phyloP scores from a whole-genome alignment of 30 jellyfish, hydroid and myxozoan species.

The Hydractinia symbiolongicarpus region DNA sequence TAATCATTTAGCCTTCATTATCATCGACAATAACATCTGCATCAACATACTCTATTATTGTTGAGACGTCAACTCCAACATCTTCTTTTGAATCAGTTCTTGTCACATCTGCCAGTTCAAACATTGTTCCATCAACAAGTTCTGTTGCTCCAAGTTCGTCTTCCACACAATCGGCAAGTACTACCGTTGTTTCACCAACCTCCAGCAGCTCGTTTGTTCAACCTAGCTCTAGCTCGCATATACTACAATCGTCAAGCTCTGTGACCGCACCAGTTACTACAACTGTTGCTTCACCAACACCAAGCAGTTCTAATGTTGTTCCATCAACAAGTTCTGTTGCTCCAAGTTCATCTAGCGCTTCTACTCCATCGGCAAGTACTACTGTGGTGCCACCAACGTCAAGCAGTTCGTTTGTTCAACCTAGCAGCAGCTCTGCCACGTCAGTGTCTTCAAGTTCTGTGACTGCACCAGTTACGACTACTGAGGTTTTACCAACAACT shows the following conservation, averaged over 20 bases:
- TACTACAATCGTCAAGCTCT: background rate
- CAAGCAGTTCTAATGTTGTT: background rate
- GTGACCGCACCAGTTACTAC: background rate
- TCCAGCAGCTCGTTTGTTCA: background rate
- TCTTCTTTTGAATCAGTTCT: background rate
- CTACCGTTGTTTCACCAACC: background rate
- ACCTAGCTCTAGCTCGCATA: background rate
- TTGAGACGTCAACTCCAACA: too few species aligned
- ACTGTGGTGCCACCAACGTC: conserved; percentile 19
- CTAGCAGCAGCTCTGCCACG: background rate
- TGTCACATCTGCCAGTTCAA: background rate
- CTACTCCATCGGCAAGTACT: background rate
- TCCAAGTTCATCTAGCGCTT: background rate
- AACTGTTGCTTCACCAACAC: background rate
- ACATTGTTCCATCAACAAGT: background rate
- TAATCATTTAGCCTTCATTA: too few species aligned
- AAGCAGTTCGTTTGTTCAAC: conserved; percentile 25
- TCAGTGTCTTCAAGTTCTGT: conserved; percentile 17
- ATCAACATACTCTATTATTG: too few species aligned
- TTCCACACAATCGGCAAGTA: background rate
- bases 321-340: background rate
- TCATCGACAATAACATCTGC: too few species aligned
- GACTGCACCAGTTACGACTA: conserved; percentile 15
- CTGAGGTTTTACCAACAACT: conserved; percentile 21
- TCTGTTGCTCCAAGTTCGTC: background rate